Percentiles rank a stretch among this genome's conserved stretches.
Evolutionary conservation across 2,888 invertebrate genomes (phyloP).

Genomic region (Pyrrhosoma nymphula): DNA sequence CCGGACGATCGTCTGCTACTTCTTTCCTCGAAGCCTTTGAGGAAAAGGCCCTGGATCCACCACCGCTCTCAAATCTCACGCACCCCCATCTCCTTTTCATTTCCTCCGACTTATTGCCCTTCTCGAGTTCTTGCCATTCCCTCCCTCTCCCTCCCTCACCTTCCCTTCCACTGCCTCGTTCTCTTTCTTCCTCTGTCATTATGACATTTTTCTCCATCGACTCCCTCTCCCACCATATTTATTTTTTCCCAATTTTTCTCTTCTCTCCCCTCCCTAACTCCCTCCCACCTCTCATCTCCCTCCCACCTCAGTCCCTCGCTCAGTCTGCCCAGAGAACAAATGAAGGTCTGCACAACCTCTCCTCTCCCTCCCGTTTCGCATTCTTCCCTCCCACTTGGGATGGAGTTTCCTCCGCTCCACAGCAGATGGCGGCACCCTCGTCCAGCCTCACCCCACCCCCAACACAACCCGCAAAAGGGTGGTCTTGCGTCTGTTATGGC

Average conservation of each 20-base stretch:
- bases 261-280: constrained; percentile 53
- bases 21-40: too few relatives aligned
- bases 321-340: too few relatives aligned
- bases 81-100: background rate
- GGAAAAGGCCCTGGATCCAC: background rate
- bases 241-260: constrained; percentile 43
- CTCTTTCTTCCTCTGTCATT: background rate
- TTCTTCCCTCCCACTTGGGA: background rate
- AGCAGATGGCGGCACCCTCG: background rate
- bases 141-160: background rate
- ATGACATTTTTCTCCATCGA: background rate
- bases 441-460: background rate
- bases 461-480: background rate
- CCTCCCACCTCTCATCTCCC: background rate
- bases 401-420: background rate
- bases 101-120: background rate
- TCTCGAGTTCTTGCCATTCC: background rate
- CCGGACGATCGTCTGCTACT: background rate
- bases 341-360: too few relatives aligned
- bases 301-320: background rate
- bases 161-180: background rate
- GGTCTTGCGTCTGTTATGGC: background rate
- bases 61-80: too few relatives aligned
- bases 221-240: background rate
- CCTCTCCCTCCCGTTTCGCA: background rate